Base-by-base conservation (phyloP, 2,797 vertebrate genomes). In the Miichthys miiuy region DNA sequence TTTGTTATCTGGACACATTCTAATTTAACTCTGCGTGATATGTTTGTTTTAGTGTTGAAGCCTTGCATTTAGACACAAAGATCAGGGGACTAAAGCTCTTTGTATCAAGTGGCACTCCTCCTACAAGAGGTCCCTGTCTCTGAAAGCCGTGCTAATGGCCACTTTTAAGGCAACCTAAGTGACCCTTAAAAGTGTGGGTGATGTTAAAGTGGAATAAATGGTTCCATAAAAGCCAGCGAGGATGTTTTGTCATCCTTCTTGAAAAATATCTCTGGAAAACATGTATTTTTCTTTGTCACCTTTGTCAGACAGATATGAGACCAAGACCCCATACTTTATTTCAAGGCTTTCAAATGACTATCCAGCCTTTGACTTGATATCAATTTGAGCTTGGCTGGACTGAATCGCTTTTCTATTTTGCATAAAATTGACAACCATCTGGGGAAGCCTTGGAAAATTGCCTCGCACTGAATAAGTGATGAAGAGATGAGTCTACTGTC, bases 121-220 rank as follows among this genome's bases (percentile, higher is more conserved):
- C 4, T 30, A 72, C 64, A 61, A 82, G 84, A 84, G 86, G 71
- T 74, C 87, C 78, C 80, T 47, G 79, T 86, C 88, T 86, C 74
- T 87, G 85, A 91, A 79, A 89, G 90, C 81, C 21, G 80, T 13
- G 34, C 81, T 92, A 95, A 94, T 93, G 88, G 91, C 81, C 89
- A 72, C 90, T 91, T 86, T 91, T 85, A 82, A 80, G 82, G 77
- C 77, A 74, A 89, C 85, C 83, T 81, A 77, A 87, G 85, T 90
- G 92, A 93, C 91, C 92, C 88, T 84, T 84, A 81, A 89, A 91
- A 91, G 89, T 87, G 81, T 77, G 86, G 83, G 81, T 72, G 86
- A 91, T 82, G 83, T 87, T 87, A 89, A 92, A 93, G 90, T 92
- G 91, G 85, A 90, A 89, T 87, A 93, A 95, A 94, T 92, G 87